phyloP scores from a whole-genome alignment of 2,113 vertebrate species.

The Euleptes europaea region DNA sequence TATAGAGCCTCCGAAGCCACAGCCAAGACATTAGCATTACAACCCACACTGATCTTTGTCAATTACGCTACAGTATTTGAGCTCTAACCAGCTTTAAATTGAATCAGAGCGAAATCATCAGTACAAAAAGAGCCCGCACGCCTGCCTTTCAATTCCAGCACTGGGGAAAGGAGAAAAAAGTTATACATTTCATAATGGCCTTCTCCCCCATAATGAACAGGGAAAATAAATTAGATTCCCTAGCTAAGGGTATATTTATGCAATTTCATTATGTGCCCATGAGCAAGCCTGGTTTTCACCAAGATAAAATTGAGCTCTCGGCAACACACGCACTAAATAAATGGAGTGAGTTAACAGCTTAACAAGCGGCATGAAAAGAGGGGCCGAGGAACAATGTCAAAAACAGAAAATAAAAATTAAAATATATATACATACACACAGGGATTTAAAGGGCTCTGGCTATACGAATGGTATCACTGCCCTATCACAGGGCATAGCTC shows the following conservation, averaged over 20 bases:
- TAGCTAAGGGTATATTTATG: constrained; percentile 82
- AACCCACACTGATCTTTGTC: constrained; percentile 75
- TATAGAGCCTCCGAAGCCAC: not conserved
- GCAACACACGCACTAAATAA: constrained; percentile 83
- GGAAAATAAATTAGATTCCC: constrained; percentile 87
- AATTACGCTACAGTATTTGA: constrained; percentile 73
- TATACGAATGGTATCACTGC: fast-evolving
- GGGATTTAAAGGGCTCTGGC: not conserved
- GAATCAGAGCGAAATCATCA: constrained; percentile 80
- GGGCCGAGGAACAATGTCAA: constrained; percentile 76
- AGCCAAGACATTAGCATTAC: constrained; percentile 59
- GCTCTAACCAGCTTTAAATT: constrained; percentile 80
- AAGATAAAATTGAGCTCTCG: constrained; percentile 85
- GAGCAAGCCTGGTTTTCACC: constrained; percentile 81
- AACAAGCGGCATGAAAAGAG: constrained; percentile 72
- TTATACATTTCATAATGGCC: constrained; percentile 84
- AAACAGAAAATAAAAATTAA: constrained; percentile 68
- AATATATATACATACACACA: not conserved
- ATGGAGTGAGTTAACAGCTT: constrained; percentile 86
- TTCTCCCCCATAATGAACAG: constrained; percentile 87
- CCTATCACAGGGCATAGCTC: fast-evolving
- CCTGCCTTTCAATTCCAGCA: constrained; percentile 79
- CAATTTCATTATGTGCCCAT: constrained; percentile 86
- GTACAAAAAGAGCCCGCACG: constrained; percentile 76
- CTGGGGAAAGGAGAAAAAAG: constrained; percentile 58